Evolutionary conservation across 2,888 invertebrate species (phyloP).

Genomic region (Eilema sororculum): DNA sequence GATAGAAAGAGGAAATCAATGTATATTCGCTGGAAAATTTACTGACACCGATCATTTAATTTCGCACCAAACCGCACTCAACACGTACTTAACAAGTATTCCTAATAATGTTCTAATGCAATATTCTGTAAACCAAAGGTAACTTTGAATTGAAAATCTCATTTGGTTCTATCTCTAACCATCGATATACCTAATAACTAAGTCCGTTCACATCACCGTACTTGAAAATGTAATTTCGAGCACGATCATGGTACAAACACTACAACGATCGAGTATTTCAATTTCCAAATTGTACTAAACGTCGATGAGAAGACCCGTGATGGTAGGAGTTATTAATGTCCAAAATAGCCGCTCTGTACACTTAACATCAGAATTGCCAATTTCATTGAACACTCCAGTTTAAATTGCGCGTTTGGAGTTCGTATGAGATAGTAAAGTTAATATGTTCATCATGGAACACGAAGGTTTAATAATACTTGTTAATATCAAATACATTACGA

Average conservation of each 20-base stretch:
- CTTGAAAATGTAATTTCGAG: background rate
- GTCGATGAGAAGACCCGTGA: background rate
- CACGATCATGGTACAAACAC: background rate
- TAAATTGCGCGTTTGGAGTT: background rate
- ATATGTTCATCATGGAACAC: too few species aligned
- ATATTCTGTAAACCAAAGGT: background rate
- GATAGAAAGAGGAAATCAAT: background rate
- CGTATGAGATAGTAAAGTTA: background rate
- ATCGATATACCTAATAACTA: too few species aligned
- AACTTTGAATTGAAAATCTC: background rate
- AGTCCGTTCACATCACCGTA: background rate
- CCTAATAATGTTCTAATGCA: background rate
- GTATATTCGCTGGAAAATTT: background rate
- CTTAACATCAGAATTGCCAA: background rate
- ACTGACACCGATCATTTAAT: background rate
- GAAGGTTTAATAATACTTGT: too few species aligned
- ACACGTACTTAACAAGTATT: too few species aligned
- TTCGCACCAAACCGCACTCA: background rate
- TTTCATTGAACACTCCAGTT: background rate
- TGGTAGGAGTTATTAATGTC: background rate
- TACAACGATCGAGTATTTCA: background rate
- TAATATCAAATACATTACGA: too few species aligned
- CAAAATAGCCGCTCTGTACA: background rate
- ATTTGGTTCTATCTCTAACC: too few species aligned
- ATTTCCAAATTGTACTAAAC: background rate